Evolutionary conservation across 2,113 vertebrate species (phyloP).

Genomic region (Gopherus flavomarginatus): DNA sequence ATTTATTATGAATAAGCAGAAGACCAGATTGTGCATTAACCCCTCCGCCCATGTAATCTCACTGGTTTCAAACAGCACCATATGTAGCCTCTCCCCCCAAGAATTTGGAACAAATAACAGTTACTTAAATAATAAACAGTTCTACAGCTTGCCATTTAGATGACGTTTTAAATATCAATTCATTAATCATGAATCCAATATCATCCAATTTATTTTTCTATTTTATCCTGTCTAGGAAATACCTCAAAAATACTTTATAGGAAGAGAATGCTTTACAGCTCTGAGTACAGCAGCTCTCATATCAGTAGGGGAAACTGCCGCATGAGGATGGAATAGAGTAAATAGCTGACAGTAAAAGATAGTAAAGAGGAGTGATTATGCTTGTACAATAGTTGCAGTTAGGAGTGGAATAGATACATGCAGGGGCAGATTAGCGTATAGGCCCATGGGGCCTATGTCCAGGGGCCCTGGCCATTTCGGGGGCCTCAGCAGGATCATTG

Average conservation of each 20-base stretch:
- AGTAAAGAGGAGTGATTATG: background rate
- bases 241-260: background rate
- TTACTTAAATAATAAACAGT: background rate
- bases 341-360: conserved; percentile 18
- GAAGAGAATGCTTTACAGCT: background rate
- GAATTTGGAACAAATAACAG: background rate
- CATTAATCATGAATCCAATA: background rate
- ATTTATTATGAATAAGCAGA: background rate
- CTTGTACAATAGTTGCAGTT: background rate
- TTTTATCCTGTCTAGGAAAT: background rate
- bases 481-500: too few relatives aligned
- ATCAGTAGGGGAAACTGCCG: background rate
- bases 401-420: background rate
- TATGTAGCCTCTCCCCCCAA: background rate
- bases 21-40: background rate
- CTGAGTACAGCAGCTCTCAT: background rate
- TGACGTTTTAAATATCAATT: background rate
- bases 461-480: too few relatives aligned
- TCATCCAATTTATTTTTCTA: background rate
- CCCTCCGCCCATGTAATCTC: too few relatives aligned
- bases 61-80: too few relatives aligned
- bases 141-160: background rate
- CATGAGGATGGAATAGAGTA: background rate
- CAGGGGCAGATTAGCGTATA: too few relatives aligned
- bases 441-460: too few relatives aligned